These are phyloP conservation scores for Aphelenchoides besseyi DNA, from an alignment of 1,140 invertebrate genomes.

Conservation along the genomic window DNA sequence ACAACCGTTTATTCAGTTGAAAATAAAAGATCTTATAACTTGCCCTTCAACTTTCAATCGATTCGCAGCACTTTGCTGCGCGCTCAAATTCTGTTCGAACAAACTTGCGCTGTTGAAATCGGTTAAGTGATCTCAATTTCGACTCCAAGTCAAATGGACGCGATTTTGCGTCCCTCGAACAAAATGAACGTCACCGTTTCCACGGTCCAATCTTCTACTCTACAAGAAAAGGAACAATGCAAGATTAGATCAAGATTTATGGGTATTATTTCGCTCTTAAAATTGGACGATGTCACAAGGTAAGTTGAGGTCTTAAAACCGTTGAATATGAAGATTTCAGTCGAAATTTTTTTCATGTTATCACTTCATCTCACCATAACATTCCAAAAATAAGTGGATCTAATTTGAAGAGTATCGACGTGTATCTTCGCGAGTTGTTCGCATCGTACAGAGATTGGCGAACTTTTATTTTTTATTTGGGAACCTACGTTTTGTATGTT, in stretches of 20 bases:
- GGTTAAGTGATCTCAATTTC: too few species aligned
- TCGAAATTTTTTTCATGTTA: constrained; percentile 1
- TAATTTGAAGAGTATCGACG: too few species aligned
- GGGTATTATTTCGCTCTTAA: neutral
- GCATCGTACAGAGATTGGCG: neutral
- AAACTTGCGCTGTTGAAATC: too few species aligned
- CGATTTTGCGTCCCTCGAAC: neutral
- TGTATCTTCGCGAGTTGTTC: neutral
- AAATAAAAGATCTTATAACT: too few species aligned
- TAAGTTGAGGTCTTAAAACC: neutral
- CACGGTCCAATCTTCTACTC: neutral
- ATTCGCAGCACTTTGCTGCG: too few species aligned
- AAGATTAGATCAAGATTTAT: neutral
- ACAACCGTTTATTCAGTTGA: too few species aligned
- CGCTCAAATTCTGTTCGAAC: too few species aligned
- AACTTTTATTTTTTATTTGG: neutral
- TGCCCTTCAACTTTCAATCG: too few species aligned
- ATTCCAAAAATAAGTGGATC: too few species aligned
- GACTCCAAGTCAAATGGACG: neutral
- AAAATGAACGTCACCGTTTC: neutral
- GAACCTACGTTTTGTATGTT: neutral
- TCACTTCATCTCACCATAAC: too few species aligned
- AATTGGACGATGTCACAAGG: neutral
- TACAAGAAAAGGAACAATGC: neutral
- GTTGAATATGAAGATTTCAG: neutral